Percentiles rank a stretch among this genome's conserved stretches.
Conservation (phyloP, 2,113 vertebrate genomes). For the Carassius gibelio region DNA sequence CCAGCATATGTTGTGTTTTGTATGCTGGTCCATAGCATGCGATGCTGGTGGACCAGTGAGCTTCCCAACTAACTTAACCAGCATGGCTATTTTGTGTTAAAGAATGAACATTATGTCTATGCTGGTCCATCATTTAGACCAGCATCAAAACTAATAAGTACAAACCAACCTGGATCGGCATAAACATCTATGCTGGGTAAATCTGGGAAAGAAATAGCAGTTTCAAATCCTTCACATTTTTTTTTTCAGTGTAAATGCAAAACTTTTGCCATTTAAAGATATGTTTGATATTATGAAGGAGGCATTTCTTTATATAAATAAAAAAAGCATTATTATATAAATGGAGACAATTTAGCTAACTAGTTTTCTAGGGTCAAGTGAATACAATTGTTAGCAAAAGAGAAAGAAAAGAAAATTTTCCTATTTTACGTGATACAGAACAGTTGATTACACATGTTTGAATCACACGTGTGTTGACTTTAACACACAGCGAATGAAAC, state of each 20-base stretch:
- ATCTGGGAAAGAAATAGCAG: not conserved
- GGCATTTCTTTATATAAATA: no score
- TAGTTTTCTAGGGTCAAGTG: not conserved
- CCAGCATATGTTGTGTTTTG: conserved; percentile 30
- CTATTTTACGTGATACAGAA: not conserved
- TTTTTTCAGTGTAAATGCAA: not conserved
- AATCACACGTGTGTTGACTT: conserved; percentile 26
- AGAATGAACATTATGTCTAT: not conserved
- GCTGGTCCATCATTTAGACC: not conserved
- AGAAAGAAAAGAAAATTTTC: not conserved
- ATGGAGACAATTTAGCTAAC: not conserved
- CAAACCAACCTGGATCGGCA: not conserved
- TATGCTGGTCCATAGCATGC: not conserved
- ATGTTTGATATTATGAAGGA: not conserved
- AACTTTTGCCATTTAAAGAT: not conserved
- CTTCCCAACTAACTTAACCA: not conserved
- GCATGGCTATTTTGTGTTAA: not conserved
- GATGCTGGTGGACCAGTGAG: not conserved
- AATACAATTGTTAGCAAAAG: not conserved
- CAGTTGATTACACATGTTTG: not conserved
- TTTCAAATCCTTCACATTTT: not conserved
- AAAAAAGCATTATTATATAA: no score
- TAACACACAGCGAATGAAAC: conserved; percentile 18
- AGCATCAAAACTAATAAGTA: conserved; percentile 25
- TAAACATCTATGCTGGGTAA: not conserved